These are phyloP conservation scores for Caenorhabditis brenneri DNA, from an alignment of 1,140 invertebrate species.

Conservation along the genomic window DNA sequence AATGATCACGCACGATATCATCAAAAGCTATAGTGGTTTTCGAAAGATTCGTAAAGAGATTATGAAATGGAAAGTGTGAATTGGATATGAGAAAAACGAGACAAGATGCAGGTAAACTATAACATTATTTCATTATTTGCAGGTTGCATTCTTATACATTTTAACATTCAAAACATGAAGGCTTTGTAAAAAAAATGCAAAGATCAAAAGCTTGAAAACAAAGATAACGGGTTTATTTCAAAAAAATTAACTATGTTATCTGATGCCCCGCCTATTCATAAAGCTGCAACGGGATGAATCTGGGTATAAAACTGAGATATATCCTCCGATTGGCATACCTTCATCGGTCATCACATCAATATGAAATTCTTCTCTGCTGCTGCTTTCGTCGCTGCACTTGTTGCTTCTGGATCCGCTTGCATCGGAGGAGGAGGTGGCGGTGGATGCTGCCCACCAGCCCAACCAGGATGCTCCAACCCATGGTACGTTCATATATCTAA, in stretches of 20 bases:
- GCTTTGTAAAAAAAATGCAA: too few species aligned
- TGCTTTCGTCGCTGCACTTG: constrained; percentile 20
- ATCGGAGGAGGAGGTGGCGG: constrained; percentile 24
- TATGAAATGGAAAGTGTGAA: constrained; percentile 11
- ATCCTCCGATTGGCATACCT: not conserved
- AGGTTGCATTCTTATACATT: too few species aligned
- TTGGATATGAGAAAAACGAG: not conserved
- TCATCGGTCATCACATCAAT: not conserved
- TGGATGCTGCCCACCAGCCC: constrained; percentile 38
- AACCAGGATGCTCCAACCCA: constrained; percentile 9
- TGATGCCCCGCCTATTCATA: not conserved
- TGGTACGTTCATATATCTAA: not conserved
- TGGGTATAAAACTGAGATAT: not conserved
- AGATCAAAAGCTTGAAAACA: too few species aligned
- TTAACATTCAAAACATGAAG: too few species aligned
- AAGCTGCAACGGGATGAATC: not conserved
- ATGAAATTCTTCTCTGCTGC: constrained; percentile 33
- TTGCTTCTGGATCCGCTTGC: constrained; percentile 17
- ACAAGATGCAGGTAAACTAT: too few species aligned
- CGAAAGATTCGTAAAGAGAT: not conserved
- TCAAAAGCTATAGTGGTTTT: not conserved
- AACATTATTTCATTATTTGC: too few species aligned
- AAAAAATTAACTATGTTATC: not conserved
- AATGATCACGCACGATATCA: constrained; percentile 23
- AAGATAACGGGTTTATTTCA: not conserved